Percentiles rank a stretch among this genome's conserved stretches.
Evolutionary conservation across 2,888 invertebrate species (phyloP).

Genomic region (Nebria brevicollis): DNA sequence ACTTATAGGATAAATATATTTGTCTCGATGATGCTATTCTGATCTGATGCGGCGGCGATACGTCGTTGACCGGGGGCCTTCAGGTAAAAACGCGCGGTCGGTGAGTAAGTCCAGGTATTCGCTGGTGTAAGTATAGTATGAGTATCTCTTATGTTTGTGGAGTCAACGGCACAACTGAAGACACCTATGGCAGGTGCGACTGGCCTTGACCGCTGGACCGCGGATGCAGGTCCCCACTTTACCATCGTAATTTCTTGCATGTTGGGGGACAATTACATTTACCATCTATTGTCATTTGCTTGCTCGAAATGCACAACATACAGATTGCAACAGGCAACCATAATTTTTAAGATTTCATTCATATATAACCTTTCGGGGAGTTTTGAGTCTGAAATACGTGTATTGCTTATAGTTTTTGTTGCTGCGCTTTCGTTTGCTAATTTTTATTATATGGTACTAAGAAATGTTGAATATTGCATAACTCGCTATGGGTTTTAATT

Average conservation of each 20-base stretch:
- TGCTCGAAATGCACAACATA: background rate
- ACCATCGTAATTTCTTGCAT: constrained; percentile 10
- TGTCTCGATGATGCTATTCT: constrained; percentile 3
- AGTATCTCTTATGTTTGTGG: constrained; percentile 49
- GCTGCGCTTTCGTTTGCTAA: too few species aligned
- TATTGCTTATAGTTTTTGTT: too few species aligned
- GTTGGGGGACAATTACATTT: background rate
- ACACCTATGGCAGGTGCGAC: constrained; percentile 40
- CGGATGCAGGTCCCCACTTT: constrained; percentile 42
- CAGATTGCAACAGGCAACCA: background rate
- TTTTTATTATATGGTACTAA: too few species aligned
- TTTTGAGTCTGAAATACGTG: background rate
- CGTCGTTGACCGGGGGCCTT: constrained; percentile 2
- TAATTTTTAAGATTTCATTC: background rate
- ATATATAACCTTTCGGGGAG: background rate
- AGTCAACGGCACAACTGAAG: constrained; percentile 60
- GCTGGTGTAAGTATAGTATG: constrained; percentile 10
- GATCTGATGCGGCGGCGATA: constrained; percentile 3
- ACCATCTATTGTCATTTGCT: background rate
- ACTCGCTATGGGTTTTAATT: too few species aligned
- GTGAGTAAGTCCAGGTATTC: background rate
- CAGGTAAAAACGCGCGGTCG: constrained; percentile 1
- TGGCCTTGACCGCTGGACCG: constrained; percentile 47
- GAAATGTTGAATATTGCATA: too few species aligned
- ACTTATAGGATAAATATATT: background rate